A percentile compares a stretch with the other conserved stretches of the same genome.
phyloP scores from a whole-genome alignment of 2,113 vertebrate species.

The Bolborhynchus lineola region DNA sequence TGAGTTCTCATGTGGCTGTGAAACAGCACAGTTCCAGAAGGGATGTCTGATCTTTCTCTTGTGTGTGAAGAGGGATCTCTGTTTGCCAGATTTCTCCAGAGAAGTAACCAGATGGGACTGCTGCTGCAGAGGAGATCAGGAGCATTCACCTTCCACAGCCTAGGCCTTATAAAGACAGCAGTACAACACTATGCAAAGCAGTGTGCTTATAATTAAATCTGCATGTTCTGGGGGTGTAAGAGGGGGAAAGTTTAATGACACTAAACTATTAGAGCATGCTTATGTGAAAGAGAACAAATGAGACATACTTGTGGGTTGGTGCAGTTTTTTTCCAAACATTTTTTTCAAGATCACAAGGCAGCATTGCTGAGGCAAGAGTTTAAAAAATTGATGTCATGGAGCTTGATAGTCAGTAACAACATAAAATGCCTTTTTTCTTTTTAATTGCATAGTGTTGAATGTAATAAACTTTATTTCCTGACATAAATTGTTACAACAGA shows the following conservation, averaged over 20 bases:
- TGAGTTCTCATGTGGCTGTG: neutral
- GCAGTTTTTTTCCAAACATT: neutral
- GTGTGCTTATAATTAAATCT: neutral
- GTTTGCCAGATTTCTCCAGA: neutral
- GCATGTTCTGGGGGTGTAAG: neutral
- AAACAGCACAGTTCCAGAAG: neutral
- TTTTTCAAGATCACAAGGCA: neutral
- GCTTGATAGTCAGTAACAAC: neutral
- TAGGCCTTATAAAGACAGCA: neutral
- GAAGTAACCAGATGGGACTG: neutral
- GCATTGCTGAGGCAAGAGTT: neutral
- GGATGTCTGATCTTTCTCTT: neutral
- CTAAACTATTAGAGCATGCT: neutral
- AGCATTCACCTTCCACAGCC: neutral
- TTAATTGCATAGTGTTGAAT: neutral
- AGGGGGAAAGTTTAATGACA: neutral
- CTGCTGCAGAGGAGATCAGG: neutral
- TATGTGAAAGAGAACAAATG: neutral
- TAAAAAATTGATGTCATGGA: neutral
- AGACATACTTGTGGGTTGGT: neutral
- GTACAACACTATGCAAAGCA: neutral
- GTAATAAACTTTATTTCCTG: slow-evolving; percentile 13
- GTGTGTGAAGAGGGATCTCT: neutral
- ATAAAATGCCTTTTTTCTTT: neutral
- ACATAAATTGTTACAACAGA: neutral